Conservation (phyloP, 2,888 invertebrate genomes). For the Seira musarum region DNA sequence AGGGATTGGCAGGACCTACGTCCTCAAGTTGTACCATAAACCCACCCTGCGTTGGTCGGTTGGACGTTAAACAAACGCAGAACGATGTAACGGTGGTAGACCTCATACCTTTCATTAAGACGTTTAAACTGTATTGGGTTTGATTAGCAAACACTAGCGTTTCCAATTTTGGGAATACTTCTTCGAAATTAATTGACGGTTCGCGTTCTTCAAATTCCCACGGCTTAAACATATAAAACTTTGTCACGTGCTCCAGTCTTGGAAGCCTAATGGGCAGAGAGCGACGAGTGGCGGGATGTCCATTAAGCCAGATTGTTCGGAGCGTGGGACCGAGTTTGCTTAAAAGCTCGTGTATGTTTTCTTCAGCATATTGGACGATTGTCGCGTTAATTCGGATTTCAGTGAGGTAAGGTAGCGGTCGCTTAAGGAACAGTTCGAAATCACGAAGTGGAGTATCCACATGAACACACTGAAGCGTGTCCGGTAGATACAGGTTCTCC, state of each 20-base stretch:
- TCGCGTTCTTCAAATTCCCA: slow-evolving; percentile 47
- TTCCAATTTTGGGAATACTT: slow-evolving; percentile 33
- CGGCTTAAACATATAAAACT: slow-evolving; percentile 48
- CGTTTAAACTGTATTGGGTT: slow-evolving; percentile 47
- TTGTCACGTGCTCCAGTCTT: slow-evolving; percentile 26
- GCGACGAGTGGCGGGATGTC: slow-evolving; percentile 20
- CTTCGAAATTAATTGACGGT: slow-evolving; percentile 34
- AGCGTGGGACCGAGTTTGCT: slow-evolving; percentile 35
- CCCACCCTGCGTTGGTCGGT: too few species aligned
- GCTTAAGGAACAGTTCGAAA: slow-evolving; percentile 36
- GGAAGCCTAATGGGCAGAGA: slow-evolving; percentile 36
- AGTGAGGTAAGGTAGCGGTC: slow-evolving; percentile 15
- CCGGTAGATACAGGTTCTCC: slow-evolving; percentile 47
- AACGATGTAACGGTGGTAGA: slow-evolving; percentile 35
- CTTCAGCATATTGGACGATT: slow-evolving; percentile 42
- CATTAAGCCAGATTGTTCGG: slow-evolving; percentile 25
- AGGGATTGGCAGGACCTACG: not conserved
- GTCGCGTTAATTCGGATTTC: slow-evolving; percentile 39
- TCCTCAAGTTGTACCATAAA: too few species aligned
- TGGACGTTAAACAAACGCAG: slow-evolving; percentile 44
- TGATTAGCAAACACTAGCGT: slow-evolving; percentile 45
- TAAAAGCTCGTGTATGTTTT: slow-evolving; percentile 39
- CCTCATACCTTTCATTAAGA: slow-evolving; percentile 46
- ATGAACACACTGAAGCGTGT: slow-evolving; percentile 8
- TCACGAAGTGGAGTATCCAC: slow-evolving; percentile 43